Base-by-base conservation (phyloP, 1,140 invertebrate species). In the Drosophila bocqueti region DNA sequence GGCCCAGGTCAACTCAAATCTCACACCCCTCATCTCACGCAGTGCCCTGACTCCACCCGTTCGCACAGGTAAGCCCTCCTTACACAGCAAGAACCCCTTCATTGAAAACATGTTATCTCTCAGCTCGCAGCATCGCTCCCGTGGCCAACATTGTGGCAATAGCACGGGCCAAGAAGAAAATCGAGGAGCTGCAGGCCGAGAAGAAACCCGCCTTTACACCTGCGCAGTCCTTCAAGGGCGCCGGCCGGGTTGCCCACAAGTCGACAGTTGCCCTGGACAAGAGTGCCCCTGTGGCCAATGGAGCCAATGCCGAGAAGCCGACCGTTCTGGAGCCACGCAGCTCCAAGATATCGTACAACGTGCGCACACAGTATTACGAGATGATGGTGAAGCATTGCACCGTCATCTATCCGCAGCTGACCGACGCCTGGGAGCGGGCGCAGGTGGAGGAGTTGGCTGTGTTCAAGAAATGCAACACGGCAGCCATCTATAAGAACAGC, bases 301-400 rank as follows among this genome's bases (percentile, higher is more conserved):
- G 59, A 5, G 64, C 21, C 6, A 61, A 62, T 57, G 61, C 57
- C 73, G 31, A 93, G 89, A 52, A 94, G 69, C 95, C 95, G 1
- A 93, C 94, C 36, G 94, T 95, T 21, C 78, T 98, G 45, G 95
- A 97, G 92, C 93, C 95, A 58, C 94, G 96, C 16, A 95, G 95
- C 52, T 96, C 96, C 16, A 98, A 98, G 93, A 96, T 98, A 59
- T 95, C 97, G 7, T 95, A 95, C 40, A 97, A 96, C 79, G 95
- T 98, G 57, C 94, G 97, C 62, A 97, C 97, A 79, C 95, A 96
- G 83, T 98, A 97, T 93, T 95, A 98, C 50, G 97, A 98, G 89
- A 93, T 96, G 89, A 96, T 98, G 94, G 97, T 97, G 52, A 97
- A 98, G 91, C 96, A 98, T 91, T 97, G 96, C 93, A 93, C 96